Evolutionary conservation across 2,888 invertebrate genomes (phyloP).

Genomic region (Andricus quercusramuli): DNA sequence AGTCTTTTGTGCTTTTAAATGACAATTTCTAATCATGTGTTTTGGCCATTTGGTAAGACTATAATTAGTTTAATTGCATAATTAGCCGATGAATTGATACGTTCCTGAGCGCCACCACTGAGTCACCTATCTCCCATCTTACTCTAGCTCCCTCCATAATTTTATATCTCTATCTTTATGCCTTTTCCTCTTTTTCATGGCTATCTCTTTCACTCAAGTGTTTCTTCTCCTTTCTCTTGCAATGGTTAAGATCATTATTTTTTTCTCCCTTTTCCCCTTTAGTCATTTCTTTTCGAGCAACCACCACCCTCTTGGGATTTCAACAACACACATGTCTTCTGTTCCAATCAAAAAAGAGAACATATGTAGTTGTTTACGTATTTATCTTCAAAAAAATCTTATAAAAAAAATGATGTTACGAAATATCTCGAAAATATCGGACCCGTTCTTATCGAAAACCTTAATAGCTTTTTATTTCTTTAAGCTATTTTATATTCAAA

Average conservation of each 20-base stretch:
- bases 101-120: slow-evolving; percentile 66
- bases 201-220: slow-evolving; percentile 36
- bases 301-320: not conserved
- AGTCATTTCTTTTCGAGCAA: slow-evolving; percentile 23
- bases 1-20: not conserved
- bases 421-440: too few species aligned
- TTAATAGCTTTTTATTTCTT: too few species aligned
- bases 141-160: slow-evolving; percentile 40
- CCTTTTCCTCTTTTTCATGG: slow-evolving; percentile 29
- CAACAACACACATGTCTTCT: not conserved
- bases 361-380: too few species aligned
- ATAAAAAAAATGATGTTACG: too few species aligned
- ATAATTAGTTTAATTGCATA: slow-evolving; percentile 18
- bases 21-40: not conserved
- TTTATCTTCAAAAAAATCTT: too few species aligned
- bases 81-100: slow-evolving; percentile 27
- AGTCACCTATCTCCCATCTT: slow-evolving; percentile 61
- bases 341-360: not conserved
- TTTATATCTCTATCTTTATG: slow-evolving; percentile 8
- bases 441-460: too few species aligned
- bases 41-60: not conserved
- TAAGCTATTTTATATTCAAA: too few species aligned
- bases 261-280: not conserved
- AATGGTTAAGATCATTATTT: too few species aligned
- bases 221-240: slow-evolving; percentile 2